phyloP scores from a whole-genome alignment of 2,797 vertebrate species.

The Columba guinea region DNA sequence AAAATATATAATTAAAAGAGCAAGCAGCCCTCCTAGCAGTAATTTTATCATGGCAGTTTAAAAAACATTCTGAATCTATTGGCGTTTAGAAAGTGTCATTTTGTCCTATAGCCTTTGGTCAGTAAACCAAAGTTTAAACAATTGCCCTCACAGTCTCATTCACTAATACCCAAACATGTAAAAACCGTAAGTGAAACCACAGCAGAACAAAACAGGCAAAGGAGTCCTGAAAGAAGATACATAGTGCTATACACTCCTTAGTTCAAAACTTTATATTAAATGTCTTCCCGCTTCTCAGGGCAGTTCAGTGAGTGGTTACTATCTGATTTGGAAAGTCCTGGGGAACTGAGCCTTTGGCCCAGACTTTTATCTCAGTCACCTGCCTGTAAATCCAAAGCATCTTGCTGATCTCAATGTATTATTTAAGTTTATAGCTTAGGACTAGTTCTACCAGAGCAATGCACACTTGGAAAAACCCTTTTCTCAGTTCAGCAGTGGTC shows the following conservation, averaged over 20 bases:
- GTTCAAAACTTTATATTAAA: not conserved
- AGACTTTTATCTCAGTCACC: conserved; percentile 27
- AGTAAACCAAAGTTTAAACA: not conserved
- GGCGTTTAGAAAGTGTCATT: not conserved
- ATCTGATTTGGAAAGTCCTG: not conserved
- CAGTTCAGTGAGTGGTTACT: not conserved
- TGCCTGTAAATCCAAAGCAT: conserved; percentile 10
- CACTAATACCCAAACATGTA: not conserved
- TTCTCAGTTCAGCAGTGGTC: not conserved
- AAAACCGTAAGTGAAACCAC: not conserved
- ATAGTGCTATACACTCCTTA: not conserved
- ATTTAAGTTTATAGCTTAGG: not conserved
- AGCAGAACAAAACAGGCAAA: not conserved
- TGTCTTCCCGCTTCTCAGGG: not conserved
- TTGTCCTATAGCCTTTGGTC: not conserved
- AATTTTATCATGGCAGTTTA: not conserved
- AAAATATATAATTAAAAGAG: conserved; percentile 46
- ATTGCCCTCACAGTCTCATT: not conserved
- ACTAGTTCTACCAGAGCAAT: not conserved
- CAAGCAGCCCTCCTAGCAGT: not conserved
- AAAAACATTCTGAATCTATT: not conserved
- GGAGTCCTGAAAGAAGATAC: not conserved
- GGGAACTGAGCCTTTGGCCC: not conserved
- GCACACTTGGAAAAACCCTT: not conserved
- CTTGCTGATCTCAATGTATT: conserved; percentile 29